Base-by-base conservation (phyloP, 2,888 invertebrate genomes). In the Blastobasis adustella region DNA sequence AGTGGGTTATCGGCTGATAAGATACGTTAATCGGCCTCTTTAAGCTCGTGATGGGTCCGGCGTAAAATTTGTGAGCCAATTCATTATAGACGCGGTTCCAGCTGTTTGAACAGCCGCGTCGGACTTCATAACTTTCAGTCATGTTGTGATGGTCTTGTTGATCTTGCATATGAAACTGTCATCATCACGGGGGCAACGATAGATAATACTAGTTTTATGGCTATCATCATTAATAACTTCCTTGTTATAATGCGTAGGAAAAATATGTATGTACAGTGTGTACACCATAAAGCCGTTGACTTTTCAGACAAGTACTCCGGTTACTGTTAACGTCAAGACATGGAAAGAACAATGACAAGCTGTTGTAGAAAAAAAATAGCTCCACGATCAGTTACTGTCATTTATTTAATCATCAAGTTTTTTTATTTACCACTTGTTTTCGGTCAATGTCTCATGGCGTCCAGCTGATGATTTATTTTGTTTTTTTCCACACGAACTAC, bases 331-430 rank as follows among this genome's bases (percentile, higher is more conserved):
- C 23, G 23, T 23, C 23, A 23, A 23, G 23, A 23, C 23, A 23
- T 23, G 23, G 37, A 38, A 40, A 46, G 40, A 53, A 53, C 50
- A 49, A 57, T 53, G 54, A 51, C 63, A 61, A 66, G 71, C 79
- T 86, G 87, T 87, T 87, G 87, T 87, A 87, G 87, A 82, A 88
- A 87, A 86, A 87, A 87, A 84, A 61, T 88, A 87, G 87, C 86
- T 76, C 86, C 85, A 82, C 76, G 72, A 68, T 66, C 48, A 65
- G 57, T 60, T 52, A 62, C 64, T 58, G 56, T 67, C 58, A 69
- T 69, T 66, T 67, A 64, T 65, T 67, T 60, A 61, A 67, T 66
- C 70, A 66, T 64, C 66, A 67, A 69, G 65, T 63, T 76, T 73
- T 67, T 64, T 69, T 69, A 70, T 67, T 58, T 71, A 71, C 64